A percentile compares a stretch with the other conserved stretches of the same genome.
These are phyloP conservation scores for Lithobates pipiens DNA, from an alignment of 2,797 vertebrate species.

Conservation along the genomic window DNA sequence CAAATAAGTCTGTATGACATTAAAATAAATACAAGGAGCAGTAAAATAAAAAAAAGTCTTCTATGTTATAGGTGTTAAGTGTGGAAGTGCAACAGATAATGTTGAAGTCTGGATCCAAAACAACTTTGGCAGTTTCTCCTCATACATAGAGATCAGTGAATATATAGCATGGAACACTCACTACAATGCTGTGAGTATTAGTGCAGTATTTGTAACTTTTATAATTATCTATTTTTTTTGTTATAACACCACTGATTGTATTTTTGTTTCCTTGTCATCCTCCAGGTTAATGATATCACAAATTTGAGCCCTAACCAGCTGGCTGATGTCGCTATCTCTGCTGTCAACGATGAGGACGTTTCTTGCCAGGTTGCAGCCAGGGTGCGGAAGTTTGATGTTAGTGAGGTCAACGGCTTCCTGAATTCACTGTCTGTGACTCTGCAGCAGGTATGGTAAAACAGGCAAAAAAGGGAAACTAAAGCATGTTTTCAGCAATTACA, in stretches of 20 bases:
- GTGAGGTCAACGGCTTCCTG: slow-evolving; percentile 53
- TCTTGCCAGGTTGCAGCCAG: slow-evolving; percentile 62
- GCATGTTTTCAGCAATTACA: too few relatives aligned
- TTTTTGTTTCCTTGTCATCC: background rate
- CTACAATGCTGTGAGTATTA: slow-evolving; percentile 60
- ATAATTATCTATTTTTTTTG: background rate
- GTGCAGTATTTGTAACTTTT: too few relatives aligned
- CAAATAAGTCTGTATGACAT: too few relatives aligned
- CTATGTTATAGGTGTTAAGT: slow-evolving; percentile 60
- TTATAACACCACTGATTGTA: background rate
- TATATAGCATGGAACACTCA: slow-evolving; percentile 46
- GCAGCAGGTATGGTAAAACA: background rate
- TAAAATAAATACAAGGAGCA: too few relatives aligned
- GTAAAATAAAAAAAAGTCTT: too few relatives aligned
- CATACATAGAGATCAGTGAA: slow-evolving; percentile 31
- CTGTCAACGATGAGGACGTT: slow-evolving; percentile 56
- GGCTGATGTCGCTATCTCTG: slow-evolving; percentile 55
- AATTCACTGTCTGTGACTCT: slow-evolving; percentile 35
- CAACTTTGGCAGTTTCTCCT: slow-evolving; percentile 63
- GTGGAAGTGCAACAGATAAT: slow-evolving; percentile 9
- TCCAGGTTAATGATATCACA: slow-evolving; percentile 56
- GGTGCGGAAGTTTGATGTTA: slow-evolving; percentile 34
- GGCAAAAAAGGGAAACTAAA: background rate
- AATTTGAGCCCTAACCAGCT: slow-evolving; percentile 59
- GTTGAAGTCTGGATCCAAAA: slow-evolving; percentile 58